Evolutionary conservation across 2,888 invertebrate species (phyloP).

Genomic region (Gymnoscelis rufifasciata): DNA sequence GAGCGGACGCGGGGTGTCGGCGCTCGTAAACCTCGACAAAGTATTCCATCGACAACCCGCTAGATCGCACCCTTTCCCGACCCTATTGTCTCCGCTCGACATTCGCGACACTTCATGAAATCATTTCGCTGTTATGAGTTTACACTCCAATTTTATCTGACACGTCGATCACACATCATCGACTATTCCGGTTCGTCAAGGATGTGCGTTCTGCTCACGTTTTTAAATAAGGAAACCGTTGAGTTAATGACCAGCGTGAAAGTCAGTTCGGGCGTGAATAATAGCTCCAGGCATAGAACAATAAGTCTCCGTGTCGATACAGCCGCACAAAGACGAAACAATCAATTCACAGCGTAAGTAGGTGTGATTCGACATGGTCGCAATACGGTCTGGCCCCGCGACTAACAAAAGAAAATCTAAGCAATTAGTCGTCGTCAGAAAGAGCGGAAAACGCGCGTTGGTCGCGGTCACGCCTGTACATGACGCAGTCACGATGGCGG

Average conservation of each 20-base stretch:
- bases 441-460: slow-evolving; percentile 78
- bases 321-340: slow-evolving; percentile 76
- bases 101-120: slow-evolving; percentile 68
- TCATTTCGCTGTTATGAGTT: slow-evolving; percentile 62
- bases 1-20: slow-evolving; percentile 51
- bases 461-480: slow-evolving; percentile 65
- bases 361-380: slow-evolving; percentile 74
- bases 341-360: slow-evolving; percentile 78
- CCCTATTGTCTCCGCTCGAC: slow-evolving; percentile 65
- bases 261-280: slow-evolving; percentile 71
- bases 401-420: slow-evolving; percentile 79
- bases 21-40: slow-evolving; percentile 69
- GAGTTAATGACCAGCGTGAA: slow-evolving; percentile 69
- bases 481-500: slow-evolving; percentile 50
- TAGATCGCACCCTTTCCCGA: slow-evolving; percentile 44
- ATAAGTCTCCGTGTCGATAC: slow-evolving; percentile 75
- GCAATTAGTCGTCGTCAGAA: slow-evolving; percentile 79
- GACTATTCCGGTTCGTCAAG: slow-evolving; percentile 28
- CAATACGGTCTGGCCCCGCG: slow-evolving; percentile 69
- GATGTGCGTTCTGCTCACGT: slow-evolving; percentile 35
- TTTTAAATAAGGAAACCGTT: slow-evolving; percentile 64
- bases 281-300: slow-evolving; percentile 67
- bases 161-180: slow-evolving; percentile 20
- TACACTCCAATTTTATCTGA: slow-evolving; percentile 44
- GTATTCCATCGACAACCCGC: slow-evolving; percentile 67